Base-by-base conservation (phyloP, 2,113 vertebrate genomes). In the Aramus guarauna region DNA sequence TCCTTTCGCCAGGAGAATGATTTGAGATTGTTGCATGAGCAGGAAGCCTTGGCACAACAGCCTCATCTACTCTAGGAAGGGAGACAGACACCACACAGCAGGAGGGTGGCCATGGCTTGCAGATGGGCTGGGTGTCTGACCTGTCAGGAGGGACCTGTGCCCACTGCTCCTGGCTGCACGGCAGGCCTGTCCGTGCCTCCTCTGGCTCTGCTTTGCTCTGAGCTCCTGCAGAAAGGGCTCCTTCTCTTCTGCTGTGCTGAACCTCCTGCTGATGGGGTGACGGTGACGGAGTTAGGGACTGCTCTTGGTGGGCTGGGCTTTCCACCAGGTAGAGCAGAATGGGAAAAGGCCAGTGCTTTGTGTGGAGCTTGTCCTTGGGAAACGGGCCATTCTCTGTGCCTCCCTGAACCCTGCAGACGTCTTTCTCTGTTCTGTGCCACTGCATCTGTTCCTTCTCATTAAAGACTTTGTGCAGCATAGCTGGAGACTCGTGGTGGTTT, bases 371-470 rank as follows among this genome's bases (percentile, higher is more conserved):
- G 6, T 13, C 21, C n/a, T n/a, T n/a, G n/a, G n/a, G n/a, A n/a
- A 32, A 26, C 0, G 16, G 37, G 12, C 26, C 26, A 0, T n/a
- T 3, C 34, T 52, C 29, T 39, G 41, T 41, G 41, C 41, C 41
- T 41, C 41, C 13, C 41, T 41, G 41, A 41, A 41, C 41, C 41
- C 41, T 41, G 41, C 41, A 41, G 41, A 41, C 13, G 41, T 41
- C 11, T 41, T 41, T 45, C 45, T 45, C 45, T 45, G 45, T 45
- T 45, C 45, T 45, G 45, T 45, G 45, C 45, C 45, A 45, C 45
- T 45, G 45, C 45, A 14, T 18, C 17, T 45, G 45, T 15, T 20
- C 45, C 18, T 47, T 47, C 45, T 47, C 45, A 47, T 47, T 47
- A 47, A 19, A 47, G 45, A 47, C 19, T 47, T 20, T 47, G 45